Conservation (phyloP, 2,888 invertebrate genomes). For the Colletes collaris region DNA sequence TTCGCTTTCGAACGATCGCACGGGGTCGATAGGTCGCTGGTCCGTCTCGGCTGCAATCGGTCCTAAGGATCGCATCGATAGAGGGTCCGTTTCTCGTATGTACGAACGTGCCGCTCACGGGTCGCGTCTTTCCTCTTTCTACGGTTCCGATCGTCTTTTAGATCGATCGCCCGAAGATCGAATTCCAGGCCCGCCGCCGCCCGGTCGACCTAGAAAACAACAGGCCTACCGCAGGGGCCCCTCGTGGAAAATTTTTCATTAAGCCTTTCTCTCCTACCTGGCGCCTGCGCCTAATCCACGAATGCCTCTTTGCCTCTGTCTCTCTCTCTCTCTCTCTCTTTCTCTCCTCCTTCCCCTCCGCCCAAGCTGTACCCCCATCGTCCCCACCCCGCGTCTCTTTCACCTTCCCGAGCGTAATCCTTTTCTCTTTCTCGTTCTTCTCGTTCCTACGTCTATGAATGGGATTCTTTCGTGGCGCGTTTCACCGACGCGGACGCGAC, state of each 20-base stretch:
- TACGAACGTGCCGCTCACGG: too few relatives aligned
- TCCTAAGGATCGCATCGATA: constrained; percentile 61
- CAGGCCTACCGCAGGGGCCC: constrained; percentile 52
- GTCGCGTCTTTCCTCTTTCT: constrained; percentile 13
- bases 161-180: constrained; percentile 66
- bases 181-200: constrained; percentile 58
- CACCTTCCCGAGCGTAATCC: constrained; percentile 47
- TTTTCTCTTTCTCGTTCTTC: constrained; percentile 61
- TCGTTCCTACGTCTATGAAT: constrained; percentile 76
- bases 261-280: constrained; percentile 76
- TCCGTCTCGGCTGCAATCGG: constrained; percentile 62
- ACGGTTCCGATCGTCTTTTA: constrained; percentile 34
- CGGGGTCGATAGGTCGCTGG: constrained; percentile 67
- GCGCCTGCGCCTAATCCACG: constrained; percentile 73
- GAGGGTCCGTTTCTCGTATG: constrained; percentile 41
- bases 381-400: constrained; percentile 37
- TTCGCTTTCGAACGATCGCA: constrained; percentile 46
- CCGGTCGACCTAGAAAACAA: constrained; percentile 63
- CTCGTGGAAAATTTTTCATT: constrained; percentile 76
- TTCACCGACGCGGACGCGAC: constrained; percentile 40
- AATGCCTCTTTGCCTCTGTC: constrained; percentile 49
- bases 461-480: constrained; percentile 76
- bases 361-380: constrained; percentile 8
- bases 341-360: constrained; percentile 12
- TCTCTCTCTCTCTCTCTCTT: constrained; percentile 12